These are phyloP conservation scores for Notolabrus celidotus DNA, from an alignment of 2,797 vertebrate species.

Conservation along the genomic window DNA sequence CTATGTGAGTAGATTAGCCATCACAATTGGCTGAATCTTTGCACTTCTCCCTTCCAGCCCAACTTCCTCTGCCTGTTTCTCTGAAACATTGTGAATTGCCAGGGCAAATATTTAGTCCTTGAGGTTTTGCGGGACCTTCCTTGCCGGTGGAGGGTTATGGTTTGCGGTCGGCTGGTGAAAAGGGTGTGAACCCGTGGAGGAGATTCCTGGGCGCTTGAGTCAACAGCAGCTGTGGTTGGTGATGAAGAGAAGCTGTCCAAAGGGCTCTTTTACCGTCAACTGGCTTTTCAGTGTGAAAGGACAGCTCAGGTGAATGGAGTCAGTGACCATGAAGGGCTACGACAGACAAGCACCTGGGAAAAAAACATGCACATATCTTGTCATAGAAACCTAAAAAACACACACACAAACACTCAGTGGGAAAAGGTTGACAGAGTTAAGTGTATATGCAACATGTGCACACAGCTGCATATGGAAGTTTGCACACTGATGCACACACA, in stretches of 20 bases:
- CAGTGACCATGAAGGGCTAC: conserved; percentile 75
- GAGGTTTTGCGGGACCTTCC: conserved; percentile 45
- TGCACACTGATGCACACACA: conserved; percentile 28
- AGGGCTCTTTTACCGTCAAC: conserved; percentile 62
- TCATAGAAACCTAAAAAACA: conserved; percentile 17
- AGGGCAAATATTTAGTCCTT: conserved; percentile 42
- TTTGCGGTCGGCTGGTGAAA: conserved; percentile 55
- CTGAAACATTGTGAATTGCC: conserved; percentile 1
- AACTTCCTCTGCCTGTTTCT: conserved; percentile 3
- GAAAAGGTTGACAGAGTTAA: conserved; percentile 11
- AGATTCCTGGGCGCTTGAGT: conserved; percentile 81
- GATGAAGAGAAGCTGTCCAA: conserved; percentile 76
- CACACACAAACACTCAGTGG: conserved; percentile 22
- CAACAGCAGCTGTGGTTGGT: conserved; percentile 80
- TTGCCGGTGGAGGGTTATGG: conserved; percentile 24
- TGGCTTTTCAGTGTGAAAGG: conserved; percentile 71
- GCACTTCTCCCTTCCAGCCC: neutral
- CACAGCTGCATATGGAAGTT: conserved; percentile 5
- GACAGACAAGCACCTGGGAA: conserved; percentile 33
- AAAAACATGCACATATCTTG: neutral
- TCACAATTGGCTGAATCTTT: conserved; percentile 10
- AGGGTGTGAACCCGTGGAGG: conserved; percentile 70
- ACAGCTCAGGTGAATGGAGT: conserved; percentile 79
- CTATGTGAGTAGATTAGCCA: neutral
- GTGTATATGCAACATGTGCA: conserved; percentile 23